These are phyloP conservation scores for Pseudochirops corinnae DNA, from an alignment of 2,797 vertebrate species.

Conservation along the genomic window DNA sequence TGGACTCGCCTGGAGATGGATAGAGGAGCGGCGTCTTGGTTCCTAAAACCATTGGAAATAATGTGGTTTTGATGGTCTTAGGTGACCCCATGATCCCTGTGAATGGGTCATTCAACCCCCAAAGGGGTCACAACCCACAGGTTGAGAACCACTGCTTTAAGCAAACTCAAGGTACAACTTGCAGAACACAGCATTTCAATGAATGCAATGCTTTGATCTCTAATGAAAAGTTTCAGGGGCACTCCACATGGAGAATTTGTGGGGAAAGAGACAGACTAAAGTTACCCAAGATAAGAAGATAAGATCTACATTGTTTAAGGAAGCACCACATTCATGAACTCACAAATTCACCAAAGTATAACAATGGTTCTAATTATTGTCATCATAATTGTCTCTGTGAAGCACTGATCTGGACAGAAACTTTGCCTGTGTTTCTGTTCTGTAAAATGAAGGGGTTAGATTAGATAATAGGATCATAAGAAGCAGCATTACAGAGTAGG, in stretches of 20 bases:
- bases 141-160: no score
- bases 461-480: not conserved
- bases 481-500: accelerated
- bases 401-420: not conserved
- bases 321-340: not conserved
- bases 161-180: not conserved
- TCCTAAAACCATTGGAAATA: no score
- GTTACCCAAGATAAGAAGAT: not conserved
- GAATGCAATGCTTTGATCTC: not conserved
- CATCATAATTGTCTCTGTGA: not conserved
- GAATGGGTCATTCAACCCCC: no score
- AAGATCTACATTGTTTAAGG: not conserved
- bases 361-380: not conserved
- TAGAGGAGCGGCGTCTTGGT: no score
- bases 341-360: not conserved
- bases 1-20: no score
- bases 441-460: not conserved
- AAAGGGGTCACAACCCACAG: no score
- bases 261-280: not conserved
- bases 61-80: no score
- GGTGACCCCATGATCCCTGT: no score
- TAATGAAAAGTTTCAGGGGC: not conserved
- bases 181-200: not conserved
- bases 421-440: not conserved
- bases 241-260: not conserved